Evolutionary conservation across 1,140 invertebrate species (phyloP), one percentile per base, ranked within the genome.

Genomic region (Drosophila pallidifrons): DNA sequence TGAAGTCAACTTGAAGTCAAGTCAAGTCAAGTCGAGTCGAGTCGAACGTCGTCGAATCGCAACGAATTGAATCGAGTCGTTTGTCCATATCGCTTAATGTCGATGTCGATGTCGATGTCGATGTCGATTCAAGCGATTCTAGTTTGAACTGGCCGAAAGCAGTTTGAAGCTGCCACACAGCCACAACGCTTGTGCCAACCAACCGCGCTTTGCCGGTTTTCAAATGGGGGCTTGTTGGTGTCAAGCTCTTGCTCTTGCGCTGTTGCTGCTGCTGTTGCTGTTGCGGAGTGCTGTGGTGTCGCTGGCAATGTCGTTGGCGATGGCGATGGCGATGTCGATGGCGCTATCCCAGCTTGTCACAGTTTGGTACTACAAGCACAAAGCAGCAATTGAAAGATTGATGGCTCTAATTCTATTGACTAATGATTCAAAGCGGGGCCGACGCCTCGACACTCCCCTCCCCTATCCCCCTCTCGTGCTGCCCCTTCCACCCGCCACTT

Each of bases 121-220:
- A 32, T 57, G 52, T 38, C 75, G 75, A 68, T 76, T 15, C 75
- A 82, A 8, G 45, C 63, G 80, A 88, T 88, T 88, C 83, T 88
- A 88, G 83, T 88, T 88, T 69, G 5, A 88, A 89, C 83, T 75
- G 83, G 83, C 80, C 49, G 25, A 54, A 88, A 88, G 86, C 67
- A 65, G 83, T 83, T 88, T 70, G 35, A 64, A 68, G 46, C 67
- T 10, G 59, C 20, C 59, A 60, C 20, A 54, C 63, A 30, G 28
- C 49, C 59, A 63, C 57, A 35, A 65, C 58, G 35, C 35, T 38
- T 10, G 35, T 6, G 35, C 35, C 20, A 25, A 25, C 20, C 20
- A 25, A 10, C 35, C 35, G 35, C 55, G 65, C 68, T 63, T 51
- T 85, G 82, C 82, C 82, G 82, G 82, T 87, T 82, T 85, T 79